Percentiles rank a stretch among this genome's conserved stretches.
phyloP scores from a whole-genome alignment of 1,140 invertebrate genomes.

The Paraescarpia echinospica region DNA sequence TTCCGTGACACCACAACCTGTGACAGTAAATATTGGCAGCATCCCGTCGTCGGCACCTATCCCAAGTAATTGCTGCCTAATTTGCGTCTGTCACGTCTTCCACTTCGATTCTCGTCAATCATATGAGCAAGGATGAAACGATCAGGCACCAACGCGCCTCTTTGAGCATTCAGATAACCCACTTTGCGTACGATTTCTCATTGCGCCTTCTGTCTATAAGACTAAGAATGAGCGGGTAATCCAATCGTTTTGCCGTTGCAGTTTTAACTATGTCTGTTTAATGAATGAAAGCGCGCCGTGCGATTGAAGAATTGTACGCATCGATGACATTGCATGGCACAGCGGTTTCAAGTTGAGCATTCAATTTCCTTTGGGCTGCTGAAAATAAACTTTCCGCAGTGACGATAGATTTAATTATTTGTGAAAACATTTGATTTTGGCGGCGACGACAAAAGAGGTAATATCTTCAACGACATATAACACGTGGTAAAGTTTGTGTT shows the following conservation, averaged over 20 bases:
- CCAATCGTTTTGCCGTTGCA: background rate
- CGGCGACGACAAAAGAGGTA: background rate
- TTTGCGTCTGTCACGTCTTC: background rate
- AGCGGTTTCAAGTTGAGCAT: background rate
- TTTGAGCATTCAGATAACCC: background rate
- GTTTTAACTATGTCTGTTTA: background rate
- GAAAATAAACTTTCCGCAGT: background rate
- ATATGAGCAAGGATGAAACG: background rate
- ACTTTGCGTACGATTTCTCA: background rate
- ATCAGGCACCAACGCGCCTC: background rate
- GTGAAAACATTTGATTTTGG: background rate
- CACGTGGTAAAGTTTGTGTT: background rate
- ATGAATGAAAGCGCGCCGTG: background rate
- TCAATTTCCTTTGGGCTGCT: background rate
- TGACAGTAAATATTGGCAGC: background rate
- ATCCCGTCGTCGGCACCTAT: background rate
- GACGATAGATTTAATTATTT: background rate
- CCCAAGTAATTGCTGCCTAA: background rate
- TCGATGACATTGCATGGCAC: background rate
- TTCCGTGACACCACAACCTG: background rate
- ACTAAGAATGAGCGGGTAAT: background rate
- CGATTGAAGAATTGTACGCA: background rate
- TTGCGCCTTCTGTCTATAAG: background rate
- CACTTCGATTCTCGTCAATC: constrained; percentile 4
- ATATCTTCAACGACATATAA: background rate